Base-by-base conservation (phyloP, 1,140 invertebrate species). In the Pseudomyrmex concolor region DNA sequence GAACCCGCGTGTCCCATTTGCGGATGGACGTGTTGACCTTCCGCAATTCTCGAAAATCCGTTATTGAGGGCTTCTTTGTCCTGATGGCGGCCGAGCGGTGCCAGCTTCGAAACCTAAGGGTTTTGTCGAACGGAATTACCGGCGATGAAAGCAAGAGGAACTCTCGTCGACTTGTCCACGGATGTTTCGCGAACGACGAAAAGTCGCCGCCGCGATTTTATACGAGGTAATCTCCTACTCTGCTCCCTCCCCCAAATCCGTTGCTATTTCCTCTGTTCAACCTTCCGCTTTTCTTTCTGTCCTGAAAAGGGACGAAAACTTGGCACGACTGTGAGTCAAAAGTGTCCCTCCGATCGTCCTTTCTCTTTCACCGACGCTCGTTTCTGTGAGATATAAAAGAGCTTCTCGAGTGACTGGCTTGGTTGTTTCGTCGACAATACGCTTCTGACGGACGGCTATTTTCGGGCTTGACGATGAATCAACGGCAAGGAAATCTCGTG, bases 341-440 rank as follows among this genome's bases (percentile, higher is more conserved):
- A 86, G 70, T 86, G 80, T 54, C 57, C 60, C n/a, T 63, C 86
- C 67, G 88, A 89, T 87, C 76, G 77, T 48, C 67, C 55, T 60
- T 83, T 60, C 74, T 77, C 73, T 71, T 45, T 78, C 43, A 25
- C 9, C 22, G 62, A 10, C 59, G 66, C 77, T 64, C 83, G 72
- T 83, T 34, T 85, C 83, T 60, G 51, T 54, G 57, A 63, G 74
- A 76, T 85, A 85, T 86, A 89, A 87, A 89, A 89, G 76, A 64
- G 68, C 70, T 87, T 71, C 68, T 84, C 63, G 55, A 84, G 80
- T 87, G 89, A 84, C 85, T 71, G 50, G 81, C 76, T 73, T 50
- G 85, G 81, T 86, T 87, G 84, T 90, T 87, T 60, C 81, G 43
- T 84, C 73, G 74, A 84, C 85, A 87, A 87, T 87, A 87, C 74